A percentile compares a stretch with the other conserved stretches of the same genome.
These are phyloP conservation scores for Numida meleagris DNA, from an alignment of 2,113 vertebrate genomes.

Conservation along the genomic window DNA sequence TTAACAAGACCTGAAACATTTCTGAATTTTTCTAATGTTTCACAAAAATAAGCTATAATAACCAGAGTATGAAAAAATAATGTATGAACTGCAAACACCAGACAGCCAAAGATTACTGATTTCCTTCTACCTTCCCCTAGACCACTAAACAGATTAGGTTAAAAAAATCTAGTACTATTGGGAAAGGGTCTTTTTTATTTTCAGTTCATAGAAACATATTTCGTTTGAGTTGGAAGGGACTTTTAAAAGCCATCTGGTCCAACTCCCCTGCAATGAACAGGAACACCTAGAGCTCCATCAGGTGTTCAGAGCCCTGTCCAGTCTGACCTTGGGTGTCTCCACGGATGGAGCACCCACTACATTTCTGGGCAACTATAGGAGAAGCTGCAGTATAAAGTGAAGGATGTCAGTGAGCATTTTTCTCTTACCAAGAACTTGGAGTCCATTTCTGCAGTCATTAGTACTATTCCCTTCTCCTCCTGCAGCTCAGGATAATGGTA, in stretches of 20 bases:
- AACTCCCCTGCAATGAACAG: too few relatives aligned
- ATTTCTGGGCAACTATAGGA: not conserved
- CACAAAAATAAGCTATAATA: not conserved
- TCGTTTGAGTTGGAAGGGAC: too few relatives aligned
- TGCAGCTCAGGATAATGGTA: slow-evolving; percentile 93
- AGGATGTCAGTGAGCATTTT: not conserved
- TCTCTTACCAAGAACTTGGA: slow-evolving; percentile 87
- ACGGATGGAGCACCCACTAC: too few relatives aligned
- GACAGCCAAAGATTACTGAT: not conserved
- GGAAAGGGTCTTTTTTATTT: not conserved
- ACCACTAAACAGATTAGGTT: not conserved
- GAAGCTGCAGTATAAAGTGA: not conserved
- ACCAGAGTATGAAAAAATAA: not conserved
- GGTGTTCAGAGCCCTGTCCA: too few relatives aligned
- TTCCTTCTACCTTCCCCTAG: not conserved
- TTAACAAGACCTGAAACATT: not conserved
- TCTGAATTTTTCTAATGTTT: not conserved
- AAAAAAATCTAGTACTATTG: not conserved
- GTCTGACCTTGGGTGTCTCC: too few relatives aligned
- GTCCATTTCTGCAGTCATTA: slow-evolving; percentile 96
- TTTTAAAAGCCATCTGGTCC: too few relatives aligned
- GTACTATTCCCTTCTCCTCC: slow-evolving; percentile 90
- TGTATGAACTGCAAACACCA: not conserved
- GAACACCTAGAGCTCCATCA: too few relatives aligned
- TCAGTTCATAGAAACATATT: not conserved